Evolutionary conservation across 2,888 invertebrate genomes (phyloP), one percentile per base, ranked within the genome.

Genomic region (Stenodema calcarata): DNA sequence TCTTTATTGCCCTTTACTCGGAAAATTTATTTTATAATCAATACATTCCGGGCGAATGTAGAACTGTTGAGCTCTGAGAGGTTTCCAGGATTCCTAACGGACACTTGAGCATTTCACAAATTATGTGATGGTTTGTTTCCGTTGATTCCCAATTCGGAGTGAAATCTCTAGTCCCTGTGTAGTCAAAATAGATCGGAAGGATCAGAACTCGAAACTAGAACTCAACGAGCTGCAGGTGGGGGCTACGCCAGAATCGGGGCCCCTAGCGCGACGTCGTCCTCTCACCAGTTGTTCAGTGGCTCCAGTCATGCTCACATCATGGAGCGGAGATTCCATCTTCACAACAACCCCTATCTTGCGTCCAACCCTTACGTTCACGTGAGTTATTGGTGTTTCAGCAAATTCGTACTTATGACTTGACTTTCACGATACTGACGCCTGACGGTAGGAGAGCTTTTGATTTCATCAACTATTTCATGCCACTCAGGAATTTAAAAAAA

Each of bases 351-450:
- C 62, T 86, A 86, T 42, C 78, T 86, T 62, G 86, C 86, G 44
- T n/a, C 54, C 86, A 86, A 86, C 86, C 86, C 86, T 79, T 86
- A 86, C 69, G 41, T 86, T 4, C 78, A 86, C 78, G 86, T 86
- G 44, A 86, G 86, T 86, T n/a, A 4, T 23, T n/a, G n/a, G 6
- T 16, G 6, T 16, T 23, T 69, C 23, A 28, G 6, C 27, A 23
- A 70, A 23, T 9, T 3, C 9, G 2, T 18, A 23, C 1, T 70
- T 23, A 70, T 70, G 23, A 18, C 27, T 18, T 18, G 2, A 14
- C 18, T 2, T 1, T 18, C 27, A n/a, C 70, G 23, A n/a, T 9
- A 54, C 11, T 54, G 54, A 9, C 9, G n/a, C 2, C 23, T 54
- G 54, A 35, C 7, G 2, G 7, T 35, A 35, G 35, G 7, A 7